A percentile compares a stretch with the other conserved stretches of the same genome.
These are phyloP conservation scores for Furcifer pardalis DNA, from an alignment of 2,797 vertebrate genomes.

Conservation along the genomic window DNA sequence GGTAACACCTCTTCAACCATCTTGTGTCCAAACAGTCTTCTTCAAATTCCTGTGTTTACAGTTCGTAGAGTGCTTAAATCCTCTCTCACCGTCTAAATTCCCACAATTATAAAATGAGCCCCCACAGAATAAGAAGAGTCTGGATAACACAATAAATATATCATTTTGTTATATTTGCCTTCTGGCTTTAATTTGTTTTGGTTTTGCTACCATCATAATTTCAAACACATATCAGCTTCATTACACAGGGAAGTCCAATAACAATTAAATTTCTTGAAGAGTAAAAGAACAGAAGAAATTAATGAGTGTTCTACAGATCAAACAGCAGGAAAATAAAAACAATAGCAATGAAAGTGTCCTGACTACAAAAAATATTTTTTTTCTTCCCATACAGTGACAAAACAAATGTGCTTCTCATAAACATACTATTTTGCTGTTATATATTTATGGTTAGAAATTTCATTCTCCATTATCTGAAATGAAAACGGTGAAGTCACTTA, in stretches of 20 bases:
- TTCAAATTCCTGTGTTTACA: neutral
- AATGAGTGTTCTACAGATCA: neutral
- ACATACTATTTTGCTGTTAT: neutral
- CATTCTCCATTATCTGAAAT: conserved; percentile 31
- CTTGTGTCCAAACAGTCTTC: neutral
- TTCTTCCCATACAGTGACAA: neutral
- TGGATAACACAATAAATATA: conserved; percentile 6
- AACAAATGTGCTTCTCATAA: neutral
- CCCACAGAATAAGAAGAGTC: neutral
- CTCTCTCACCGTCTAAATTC: neutral
- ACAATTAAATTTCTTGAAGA: neutral
- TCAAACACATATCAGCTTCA: conserved; percentile 3
- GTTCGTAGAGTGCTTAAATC: neutral
- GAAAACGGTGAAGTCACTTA: conserved; percentile 76
- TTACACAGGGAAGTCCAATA: neutral
- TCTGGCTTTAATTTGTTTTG: neutral
- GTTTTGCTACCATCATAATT: neutral
- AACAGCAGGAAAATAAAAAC: neutral
- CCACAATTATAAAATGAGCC: conserved; percentile 6
- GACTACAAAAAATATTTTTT: neutral
- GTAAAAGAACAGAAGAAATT: neutral
- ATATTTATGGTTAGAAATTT: conserved; percentile 13
- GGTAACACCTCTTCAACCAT: neutral
- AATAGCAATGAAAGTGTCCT: neutral
- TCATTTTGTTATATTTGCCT: neutral